These are phyloP conservation scores for Tamandua tetradactyla DNA, from an alignment of 2,797 vertebrate species.

Conservation along the genomic window DNA sequence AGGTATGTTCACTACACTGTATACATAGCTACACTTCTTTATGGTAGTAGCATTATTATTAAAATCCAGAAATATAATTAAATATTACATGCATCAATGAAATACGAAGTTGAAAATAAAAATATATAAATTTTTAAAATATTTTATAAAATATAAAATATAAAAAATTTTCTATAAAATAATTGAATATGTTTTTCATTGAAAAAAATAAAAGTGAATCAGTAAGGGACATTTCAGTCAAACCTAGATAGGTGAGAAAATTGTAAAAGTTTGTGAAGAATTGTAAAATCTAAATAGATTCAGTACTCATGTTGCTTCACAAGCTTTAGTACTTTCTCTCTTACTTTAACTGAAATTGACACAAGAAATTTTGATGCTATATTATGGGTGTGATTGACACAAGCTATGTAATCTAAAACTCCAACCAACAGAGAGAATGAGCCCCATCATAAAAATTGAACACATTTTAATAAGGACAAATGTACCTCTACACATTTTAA, in stretches of 20 bases:
- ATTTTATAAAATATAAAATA: no score
- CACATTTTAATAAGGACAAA: background rate
- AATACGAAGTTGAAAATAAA: background rate
- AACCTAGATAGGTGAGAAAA: background rate
- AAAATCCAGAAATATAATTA: background rate
- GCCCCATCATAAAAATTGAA: background rate
- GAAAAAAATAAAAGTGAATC: background rate
- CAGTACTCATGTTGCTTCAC: background rate
- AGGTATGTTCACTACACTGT: background rate
- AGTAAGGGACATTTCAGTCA: background rate
- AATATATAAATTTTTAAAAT: no score
- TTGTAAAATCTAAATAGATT: background rate
- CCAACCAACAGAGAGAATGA: background rate
- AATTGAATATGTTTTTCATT: background rate
- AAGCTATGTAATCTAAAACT: background rate
- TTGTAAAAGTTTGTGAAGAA: background rate
- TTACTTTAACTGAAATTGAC: background rate
- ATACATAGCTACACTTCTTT: background rate
- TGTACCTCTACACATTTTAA: background rate
- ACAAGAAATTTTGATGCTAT: background rate
- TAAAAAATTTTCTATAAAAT: background rate
- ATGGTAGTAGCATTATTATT: background rate
- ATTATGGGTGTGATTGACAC: background rate
- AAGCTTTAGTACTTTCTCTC: background rate
- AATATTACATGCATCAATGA: background rate